Conservation (phyloP, 2,888 invertebrate genomes). For the Rhorus exstirpatorius region DNA sequence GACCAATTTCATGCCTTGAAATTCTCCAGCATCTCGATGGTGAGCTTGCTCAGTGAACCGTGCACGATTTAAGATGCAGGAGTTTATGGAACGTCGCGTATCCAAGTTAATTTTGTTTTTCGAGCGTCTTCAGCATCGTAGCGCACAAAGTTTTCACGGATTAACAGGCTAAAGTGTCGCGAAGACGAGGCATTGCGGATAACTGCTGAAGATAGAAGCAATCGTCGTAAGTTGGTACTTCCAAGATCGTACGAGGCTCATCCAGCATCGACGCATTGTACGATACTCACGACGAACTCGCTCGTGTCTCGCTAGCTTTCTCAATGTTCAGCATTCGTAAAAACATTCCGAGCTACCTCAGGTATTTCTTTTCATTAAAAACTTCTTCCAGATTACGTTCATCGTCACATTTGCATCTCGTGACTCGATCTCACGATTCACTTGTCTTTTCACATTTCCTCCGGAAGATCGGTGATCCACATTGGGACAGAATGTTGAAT, state of each 20-base stretch:
- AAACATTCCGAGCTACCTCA: constrained; percentile 13
- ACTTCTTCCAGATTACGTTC: constrained; percentile 4
- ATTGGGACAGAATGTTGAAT: constrained; percentile 8
- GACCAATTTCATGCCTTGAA: constrained; percentile 55
- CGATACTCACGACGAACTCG: constrained; percentile 17
- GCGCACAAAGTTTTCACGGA: constrained; percentile 45
- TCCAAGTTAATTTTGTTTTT: constrained; percentile 52
- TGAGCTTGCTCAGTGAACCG: neutral
- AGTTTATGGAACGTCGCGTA: neutral
- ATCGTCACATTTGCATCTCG: constrained; percentile 39
- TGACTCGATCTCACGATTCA: neutral
- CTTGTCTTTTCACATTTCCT: neutral
- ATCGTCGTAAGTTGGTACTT: constrained; percentile 13
- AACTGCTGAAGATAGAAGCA: constrained; percentile 20
- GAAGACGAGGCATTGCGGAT: constrained; percentile 14
- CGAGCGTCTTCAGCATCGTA: constrained; percentile 24
- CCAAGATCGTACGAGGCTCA: constrained; percentile 10
- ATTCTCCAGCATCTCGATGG: constrained; percentile 26
- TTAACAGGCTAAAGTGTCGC: constrained; percentile 18
- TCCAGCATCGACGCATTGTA: neutral
- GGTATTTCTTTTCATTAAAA: neutral
- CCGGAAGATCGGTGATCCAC: constrained; percentile 21
- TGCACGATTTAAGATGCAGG: neutral
- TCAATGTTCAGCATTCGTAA: constrained; percentile 8
- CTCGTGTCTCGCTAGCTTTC: constrained; percentile 22